Percentiles rank a stretch among this genome's conserved stretches.
Conservation (phyloP, 2,113 vertebrate genomes). For the Sus scrofa region T2T-Sscrofa CM000822.6:52502501-52503000, state of each 20-base stretch:
- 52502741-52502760: background rate
- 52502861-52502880: background rate
- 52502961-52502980: too few species aligned
- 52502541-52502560: conserved; percentile 18
- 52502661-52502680: background rate
- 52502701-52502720: background rate
- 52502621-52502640: background rate
- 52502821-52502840: conserved; percentile 2
- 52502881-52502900: too few species aligned
- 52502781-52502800: background rate
- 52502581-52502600: background rate
- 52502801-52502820: conserved; percentile 36
- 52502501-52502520: background rate
- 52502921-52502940: too few species aligned
- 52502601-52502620: background rate
- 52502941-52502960: too few species aligned
- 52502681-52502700: conserved; percentile 2
- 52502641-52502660: background rate
- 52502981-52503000: too few species aligned
- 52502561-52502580: conserved; percentile 24
- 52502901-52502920: too few species aligned
- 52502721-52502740: background rate
- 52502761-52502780: background rate
- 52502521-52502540: conserved; percentile 14
- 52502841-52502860: conserved; percentile 35